A percentile compares a stretch with the other conserved stretches of the same genome.
phyloP scores from a whole-genome alignment of 2,113 vertebrate genomes.

The Plotosus lineatus region DNA sequence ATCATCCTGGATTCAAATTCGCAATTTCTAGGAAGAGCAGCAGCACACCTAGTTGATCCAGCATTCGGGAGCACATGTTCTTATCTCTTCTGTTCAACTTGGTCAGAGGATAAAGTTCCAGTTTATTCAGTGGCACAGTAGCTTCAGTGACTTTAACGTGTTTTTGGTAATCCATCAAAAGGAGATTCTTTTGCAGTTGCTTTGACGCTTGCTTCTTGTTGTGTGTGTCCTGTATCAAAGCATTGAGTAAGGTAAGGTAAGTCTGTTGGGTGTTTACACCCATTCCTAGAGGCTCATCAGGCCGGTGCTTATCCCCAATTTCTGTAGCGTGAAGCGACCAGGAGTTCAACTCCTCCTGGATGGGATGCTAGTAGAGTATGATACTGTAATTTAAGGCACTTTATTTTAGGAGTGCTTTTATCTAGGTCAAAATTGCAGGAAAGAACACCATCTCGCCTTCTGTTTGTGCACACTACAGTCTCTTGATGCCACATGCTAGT shows the following conservation, averaged over 20 bases:
- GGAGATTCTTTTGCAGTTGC: constrained; percentile 2
- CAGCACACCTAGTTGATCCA: too few species aligned
- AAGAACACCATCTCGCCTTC: constrained; percentile 11
- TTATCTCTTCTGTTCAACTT: too few species aligned
- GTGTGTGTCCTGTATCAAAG: background rate
- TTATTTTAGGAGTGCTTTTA: constrained; percentile 14
- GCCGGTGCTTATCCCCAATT: too few species aligned
- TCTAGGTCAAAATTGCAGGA: constrained; percentile 32
- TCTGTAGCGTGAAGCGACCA: too few species aligned
- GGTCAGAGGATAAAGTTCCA: background rate
- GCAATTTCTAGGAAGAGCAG: too few species aligned
- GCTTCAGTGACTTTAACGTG: constrained; percentile 4
- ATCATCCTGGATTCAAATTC: too few species aligned
- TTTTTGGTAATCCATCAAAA: constrained; percentile 20
- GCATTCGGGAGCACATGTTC: too few species aligned
- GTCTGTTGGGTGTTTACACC: too few species aligned
- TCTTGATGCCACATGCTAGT: constrained; percentile 43
- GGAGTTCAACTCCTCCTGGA: too few species aligned
- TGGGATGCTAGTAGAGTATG: background rate
- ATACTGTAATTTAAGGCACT: constrained; percentile 31
- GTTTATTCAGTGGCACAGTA: constrained; percentile 23
- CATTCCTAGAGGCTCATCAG: too few species aligned
- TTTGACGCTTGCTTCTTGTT: background rate
- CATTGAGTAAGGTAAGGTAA: too few species aligned
- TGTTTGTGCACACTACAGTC: constrained; percentile 23